Conservation (phyloP, 2,888 invertebrate genomes). For the Toxonevra muliebris region DNA sequence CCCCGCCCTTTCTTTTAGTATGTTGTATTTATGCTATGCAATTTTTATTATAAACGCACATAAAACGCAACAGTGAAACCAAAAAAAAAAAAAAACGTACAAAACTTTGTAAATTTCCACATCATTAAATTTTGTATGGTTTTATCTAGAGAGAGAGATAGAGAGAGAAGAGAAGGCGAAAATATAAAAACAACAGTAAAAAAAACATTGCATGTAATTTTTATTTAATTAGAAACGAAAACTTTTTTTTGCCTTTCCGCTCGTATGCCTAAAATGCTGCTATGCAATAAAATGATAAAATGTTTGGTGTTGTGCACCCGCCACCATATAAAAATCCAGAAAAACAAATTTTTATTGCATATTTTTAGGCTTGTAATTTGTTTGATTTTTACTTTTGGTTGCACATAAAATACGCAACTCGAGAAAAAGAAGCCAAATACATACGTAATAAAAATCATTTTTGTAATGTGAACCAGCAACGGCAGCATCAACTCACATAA, state of each 20-base stretch:
- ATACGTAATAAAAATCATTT: background rate
- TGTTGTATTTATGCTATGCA: conserved; percentile 34
- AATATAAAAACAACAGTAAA: background rate
- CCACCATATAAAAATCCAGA: conserved; percentile 1
- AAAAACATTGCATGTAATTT: conserved; percentile 37
- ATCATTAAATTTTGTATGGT: conserved; percentile 49
- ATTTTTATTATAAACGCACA: conserved; percentile 13
- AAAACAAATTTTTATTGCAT: conserved; percentile 49
- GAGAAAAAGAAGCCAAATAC: background rate
- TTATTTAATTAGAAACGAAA: conserved; percentile 54
- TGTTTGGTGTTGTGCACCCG: too few relatives aligned
- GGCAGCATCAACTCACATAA: too few relatives aligned
- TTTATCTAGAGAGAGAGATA: background rate
- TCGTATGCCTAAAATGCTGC: background rate
- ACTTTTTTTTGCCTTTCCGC: conserved; percentile 11
- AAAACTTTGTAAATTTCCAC: conserved; percentile 49
- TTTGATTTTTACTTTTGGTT: conserved; percentile 34
- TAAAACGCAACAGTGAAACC: background rate
- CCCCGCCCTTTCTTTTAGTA: conserved; percentile 17
- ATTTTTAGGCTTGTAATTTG: conserved; percentile 46
- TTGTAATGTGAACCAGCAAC: conserved; percentile 6
- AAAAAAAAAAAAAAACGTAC: conserved; percentile 6
- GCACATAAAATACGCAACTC: conserved; percentile 1
- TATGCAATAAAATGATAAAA: background rate
- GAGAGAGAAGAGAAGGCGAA: too few relatives aligned